Percentiles rank a stretch among this genome's conserved stretches.
Evolutionary conservation across 2,113 vertebrate species (phyloP).

Genomic region (Semnornis frantzii): DNA sequence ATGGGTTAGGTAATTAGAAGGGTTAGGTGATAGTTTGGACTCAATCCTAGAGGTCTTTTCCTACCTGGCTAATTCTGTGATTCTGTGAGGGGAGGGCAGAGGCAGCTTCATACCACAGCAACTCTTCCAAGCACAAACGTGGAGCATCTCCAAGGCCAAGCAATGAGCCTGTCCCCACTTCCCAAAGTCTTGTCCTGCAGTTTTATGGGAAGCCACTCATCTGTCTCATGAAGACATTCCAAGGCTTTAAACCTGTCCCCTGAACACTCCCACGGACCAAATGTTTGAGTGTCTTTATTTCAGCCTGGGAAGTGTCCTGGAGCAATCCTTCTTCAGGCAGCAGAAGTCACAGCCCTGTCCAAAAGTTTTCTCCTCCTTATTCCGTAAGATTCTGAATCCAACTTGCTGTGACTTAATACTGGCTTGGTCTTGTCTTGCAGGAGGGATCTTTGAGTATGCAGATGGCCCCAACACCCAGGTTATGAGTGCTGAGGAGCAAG

Average conservation of each 20-base stretch:
- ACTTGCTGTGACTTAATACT: neutral
- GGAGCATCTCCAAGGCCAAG: neutral
- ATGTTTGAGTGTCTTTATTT: accelerated
- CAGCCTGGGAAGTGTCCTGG: neutral
- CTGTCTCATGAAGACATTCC: neutral
- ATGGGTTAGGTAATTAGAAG: no score
- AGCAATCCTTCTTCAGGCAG: neutral
- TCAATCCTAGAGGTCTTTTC: no score
- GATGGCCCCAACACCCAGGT: conserved; percentile 90
- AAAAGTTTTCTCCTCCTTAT: neutral
- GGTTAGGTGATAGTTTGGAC: no score
- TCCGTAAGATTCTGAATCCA: accelerated
- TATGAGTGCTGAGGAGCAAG: conserved; percentile 94
- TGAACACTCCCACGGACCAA: neutral
- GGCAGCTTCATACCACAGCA: neutral
- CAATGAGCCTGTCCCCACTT: neutral
- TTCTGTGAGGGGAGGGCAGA: neutral
- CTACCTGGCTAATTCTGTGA: no score
- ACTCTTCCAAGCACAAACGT: neutral
- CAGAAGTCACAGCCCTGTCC: neutral
- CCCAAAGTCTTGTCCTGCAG: neutral
- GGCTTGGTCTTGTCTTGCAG: conserved; percentile 74
- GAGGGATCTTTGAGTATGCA: conserved; percentile 95
- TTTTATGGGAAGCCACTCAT: neutral
- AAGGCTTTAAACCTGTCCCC: neutral